Evolutionary conservation across 2,888 invertebrate species (phyloP).

Genomic region (Cabera pusaria): DNA sequence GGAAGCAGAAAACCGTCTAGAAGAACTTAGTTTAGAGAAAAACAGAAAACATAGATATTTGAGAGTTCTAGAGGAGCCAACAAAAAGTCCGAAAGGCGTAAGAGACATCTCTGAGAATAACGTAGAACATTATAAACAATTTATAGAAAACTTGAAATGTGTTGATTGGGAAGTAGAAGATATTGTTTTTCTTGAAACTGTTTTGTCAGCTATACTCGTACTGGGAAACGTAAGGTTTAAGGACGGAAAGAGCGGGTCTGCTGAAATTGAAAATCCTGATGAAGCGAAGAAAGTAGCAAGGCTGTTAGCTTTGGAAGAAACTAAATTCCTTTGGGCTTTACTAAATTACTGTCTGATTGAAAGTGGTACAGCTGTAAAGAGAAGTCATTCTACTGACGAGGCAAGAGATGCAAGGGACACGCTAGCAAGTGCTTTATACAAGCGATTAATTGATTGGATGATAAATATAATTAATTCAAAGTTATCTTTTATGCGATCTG

Average conservation of each 20-base stretch:
- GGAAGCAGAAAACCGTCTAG: constrained; percentile 85
- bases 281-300: constrained; percentile 88
- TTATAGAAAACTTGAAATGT: constrained; percentile 84
- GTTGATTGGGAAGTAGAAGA: constrained; percentile 90
- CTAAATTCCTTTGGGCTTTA: constrained; percentile 93
- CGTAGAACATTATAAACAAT: constrained; percentile 84
- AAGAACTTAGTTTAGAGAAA: constrained; percentile 86
- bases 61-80: constrained; percentile 83
- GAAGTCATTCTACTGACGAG: constrained; percentile 89
- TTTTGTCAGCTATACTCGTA: constrained; percentile 89
- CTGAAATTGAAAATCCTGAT: constrained; percentile 89
- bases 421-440: constrained; percentile 92
- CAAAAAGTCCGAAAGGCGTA: constrained; percentile 83
- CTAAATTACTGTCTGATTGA: constrained; percentile 93
- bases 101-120: constrained; percentile 87
- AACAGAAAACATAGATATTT: constrained; percentile 90
- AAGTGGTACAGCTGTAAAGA: constrained; percentile 87
- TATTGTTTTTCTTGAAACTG: constrained; percentile 86
- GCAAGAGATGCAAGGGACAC: constrained; percentile 93
- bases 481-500: constrained; percentile 91
- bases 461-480: constrained; percentile 93
- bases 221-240: constrained; percentile 92
- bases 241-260: constrained; percentile 85
- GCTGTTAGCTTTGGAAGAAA: constrained; percentile 89
- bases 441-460: constrained; percentile 94